Conservation (phyloP, 1,140 invertebrate genomes). For the Zaprionus capensis region DNA sequence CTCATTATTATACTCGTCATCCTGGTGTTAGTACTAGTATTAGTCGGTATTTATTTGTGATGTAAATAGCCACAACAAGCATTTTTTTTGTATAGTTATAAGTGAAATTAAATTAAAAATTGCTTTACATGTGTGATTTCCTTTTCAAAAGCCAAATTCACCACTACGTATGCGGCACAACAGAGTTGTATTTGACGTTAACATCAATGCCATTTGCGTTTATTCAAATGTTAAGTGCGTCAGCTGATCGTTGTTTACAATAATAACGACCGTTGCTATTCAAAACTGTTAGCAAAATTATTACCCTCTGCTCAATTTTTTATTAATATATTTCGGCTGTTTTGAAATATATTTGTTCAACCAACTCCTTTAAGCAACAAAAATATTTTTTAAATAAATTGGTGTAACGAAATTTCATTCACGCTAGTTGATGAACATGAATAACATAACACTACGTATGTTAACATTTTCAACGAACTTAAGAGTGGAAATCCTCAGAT, state of each 20-base stretch:
- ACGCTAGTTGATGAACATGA: not conserved
- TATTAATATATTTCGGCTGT: not conserved
- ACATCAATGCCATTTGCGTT: not conserved
- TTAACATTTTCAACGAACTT: not conserved
- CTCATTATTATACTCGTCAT: constrained; percentile 69
- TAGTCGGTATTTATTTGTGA: constrained; percentile 81
- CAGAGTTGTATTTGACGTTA: constrained; percentile 22
- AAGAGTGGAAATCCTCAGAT: not conserved
- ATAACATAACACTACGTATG: not conserved
- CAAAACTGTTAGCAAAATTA: not conserved
- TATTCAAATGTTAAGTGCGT: not conserved
- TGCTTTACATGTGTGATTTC: constrained; percentile 9
- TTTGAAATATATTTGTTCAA: not conserved
- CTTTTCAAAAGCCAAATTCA: constrained; percentile 30
- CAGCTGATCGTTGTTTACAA: constrained; percentile 43
- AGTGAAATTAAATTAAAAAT: constrained; percentile 48
- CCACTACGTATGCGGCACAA: not conserved
- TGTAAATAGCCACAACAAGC: constrained; percentile 29
- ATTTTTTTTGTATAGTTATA: constrained; percentile 38
- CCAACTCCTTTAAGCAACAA: no score
- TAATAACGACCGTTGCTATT: not conserved
- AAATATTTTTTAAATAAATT: not conserved
- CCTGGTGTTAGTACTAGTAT: constrained; percentile 72
- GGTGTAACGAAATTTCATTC: not conserved
- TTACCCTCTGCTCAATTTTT: not conserved